Base-by-base conservation (phyloP, 2,888 invertebrate species). In the Melanchra persicariae region DNA sequence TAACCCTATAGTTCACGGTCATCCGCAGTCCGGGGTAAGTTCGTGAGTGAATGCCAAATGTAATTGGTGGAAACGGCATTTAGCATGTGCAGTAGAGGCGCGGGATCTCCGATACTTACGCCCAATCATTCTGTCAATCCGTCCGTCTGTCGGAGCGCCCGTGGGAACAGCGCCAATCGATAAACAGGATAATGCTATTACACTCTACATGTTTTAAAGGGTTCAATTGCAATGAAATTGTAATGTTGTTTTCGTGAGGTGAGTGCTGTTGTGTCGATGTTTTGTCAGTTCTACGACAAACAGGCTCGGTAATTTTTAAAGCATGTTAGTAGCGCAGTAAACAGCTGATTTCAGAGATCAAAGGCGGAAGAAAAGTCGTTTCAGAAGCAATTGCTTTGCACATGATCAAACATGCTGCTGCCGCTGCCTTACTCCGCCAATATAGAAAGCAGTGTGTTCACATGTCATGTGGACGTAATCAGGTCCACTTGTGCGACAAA, bases 41-140 rank as follows among this genome's bases (percentile, higher is more conserved):
- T 93, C 93, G 94, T 94, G 94, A 91, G 90, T 88, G 87, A 88
- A 92, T 89, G 93, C 92, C 92, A 91, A 91, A 88, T 91, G 92
- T 93, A 93, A 93, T 92, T 92, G 91, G 88, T 89, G 87, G 88
- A 89, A 88, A 86, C 90, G 71, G 77, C 86, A 90, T 90, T 91
- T 89, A 91, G 87, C 89, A 90, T 90, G 89, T 86, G 87, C 88
- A 87, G 89, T 87, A 85, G 85, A 87, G 88, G 89, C 88, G 87
- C 88, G 77, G 88, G 79, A 84, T 87, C 87, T 67, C 86, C 89
- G 88, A 88, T 91, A 92, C 93, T 94, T 94, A 93, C 89, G 83
- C 85, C 90, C 94, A 94, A 95, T 95, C 95, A 93, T 90, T 84
- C 90, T 93, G 94, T 95, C 95, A 94, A 93, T 88, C 92, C 90